phyloP scores from a whole-genome alignment of 1,140 invertebrate genomes.

The Thaumatotibia leucotreta region DNA sequence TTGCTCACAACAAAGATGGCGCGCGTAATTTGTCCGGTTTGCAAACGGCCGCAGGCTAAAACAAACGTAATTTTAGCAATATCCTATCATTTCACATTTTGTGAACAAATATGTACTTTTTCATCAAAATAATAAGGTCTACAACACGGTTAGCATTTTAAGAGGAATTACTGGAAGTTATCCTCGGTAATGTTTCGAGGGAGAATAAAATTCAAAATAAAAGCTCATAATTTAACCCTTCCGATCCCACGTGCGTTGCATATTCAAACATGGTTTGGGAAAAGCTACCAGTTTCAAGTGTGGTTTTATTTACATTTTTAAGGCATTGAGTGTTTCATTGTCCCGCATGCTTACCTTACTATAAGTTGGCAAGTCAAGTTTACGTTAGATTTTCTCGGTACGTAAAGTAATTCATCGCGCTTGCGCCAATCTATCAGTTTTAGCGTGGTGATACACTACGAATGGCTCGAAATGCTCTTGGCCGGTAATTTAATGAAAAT shows the following conservation, averaged over 20 bases:
- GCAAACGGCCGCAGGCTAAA: conserved; percentile 35
- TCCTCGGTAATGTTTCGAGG: conserved; percentile 26
- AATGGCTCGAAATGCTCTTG: no score
- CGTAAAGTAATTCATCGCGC: no score
- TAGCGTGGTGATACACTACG: no score
- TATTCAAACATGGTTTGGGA: conserved; percentile 23
- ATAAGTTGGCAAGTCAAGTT: no score
- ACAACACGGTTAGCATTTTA: background rate
- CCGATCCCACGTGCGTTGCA: conserved; percentile 38
- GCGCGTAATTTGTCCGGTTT: conserved; percentile 32
- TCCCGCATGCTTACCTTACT: no score
- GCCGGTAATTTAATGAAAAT: no score
- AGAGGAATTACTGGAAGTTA: background rate
- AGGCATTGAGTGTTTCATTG: background rate
- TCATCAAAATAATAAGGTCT: background rate
- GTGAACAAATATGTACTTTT: background rate
- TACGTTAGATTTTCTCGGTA: no score
- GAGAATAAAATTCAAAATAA: conserved; percentile 56
- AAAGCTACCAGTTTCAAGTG: conserved; percentile 14
- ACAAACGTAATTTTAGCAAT: background rate
- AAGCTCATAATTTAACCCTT: conserved; percentile 51
- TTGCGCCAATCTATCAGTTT: no score
- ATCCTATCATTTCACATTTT: background rate
- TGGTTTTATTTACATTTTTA: background rate
- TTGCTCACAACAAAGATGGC: conserved; percentile 40